Evolutionary conservation across 2,113 vertebrate species (phyloP).

Genomic region (Kryptolebias marmoratus): DNA sequence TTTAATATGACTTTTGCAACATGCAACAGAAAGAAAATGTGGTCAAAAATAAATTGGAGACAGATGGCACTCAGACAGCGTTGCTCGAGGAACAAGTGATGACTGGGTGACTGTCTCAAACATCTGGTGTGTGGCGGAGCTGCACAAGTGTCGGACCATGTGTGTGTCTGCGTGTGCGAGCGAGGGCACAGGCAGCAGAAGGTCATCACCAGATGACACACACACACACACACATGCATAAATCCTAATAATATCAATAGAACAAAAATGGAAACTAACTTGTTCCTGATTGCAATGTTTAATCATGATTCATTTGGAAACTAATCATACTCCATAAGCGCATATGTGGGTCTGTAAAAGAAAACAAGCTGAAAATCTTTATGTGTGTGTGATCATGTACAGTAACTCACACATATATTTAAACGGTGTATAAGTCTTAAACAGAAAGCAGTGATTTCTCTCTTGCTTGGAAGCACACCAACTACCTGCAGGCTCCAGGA

Average conservation of each 20-base stretch:
- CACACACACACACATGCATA: slow-evolving; percentile 10
- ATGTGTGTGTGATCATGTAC: slow-evolving; percentile 1
- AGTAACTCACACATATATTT: slow-evolving; percentile 11
- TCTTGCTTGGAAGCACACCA: slow-evolving; percentile 50
- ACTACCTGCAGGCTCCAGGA: slow-evolving; percentile 27
- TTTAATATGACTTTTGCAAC: not conserved
- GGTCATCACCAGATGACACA: slow-evolving; percentile 47
- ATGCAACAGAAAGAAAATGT: slow-evolving; percentile 17
- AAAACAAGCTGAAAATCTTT: slow-evolving; percentile 5
- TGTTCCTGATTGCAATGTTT: slow-evolving; percentile 3
- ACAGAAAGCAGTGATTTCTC: slow-evolving; percentile 12
- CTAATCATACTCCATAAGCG: not conserved
- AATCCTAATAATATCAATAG: slow-evolving; percentile 41
- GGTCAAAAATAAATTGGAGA: slow-evolving; percentile 30
- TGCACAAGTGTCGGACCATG: slow-evolving; percentile 21
- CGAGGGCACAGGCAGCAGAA: slow-evolving; percentile 18
- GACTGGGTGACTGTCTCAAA: slow-evolving; percentile 56
- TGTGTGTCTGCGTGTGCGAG: slow-evolving; percentile 15
- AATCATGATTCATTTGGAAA: slow-evolving; percentile 24
- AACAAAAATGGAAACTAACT: slow-evolving; percentile 40
- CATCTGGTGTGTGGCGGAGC: slow-evolving; percentile 54
- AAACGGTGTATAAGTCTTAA: slow-evolving; percentile 7
- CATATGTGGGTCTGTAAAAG: slow-evolving; percentile 18
- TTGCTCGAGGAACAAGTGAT: slow-evolving; percentile 60
- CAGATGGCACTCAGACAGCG: slow-evolving; percentile 63